Evolutionary conservation across 92 coral and sea anemone species (phyloP).

Genomic region (Phenganax marumi): DNA sequence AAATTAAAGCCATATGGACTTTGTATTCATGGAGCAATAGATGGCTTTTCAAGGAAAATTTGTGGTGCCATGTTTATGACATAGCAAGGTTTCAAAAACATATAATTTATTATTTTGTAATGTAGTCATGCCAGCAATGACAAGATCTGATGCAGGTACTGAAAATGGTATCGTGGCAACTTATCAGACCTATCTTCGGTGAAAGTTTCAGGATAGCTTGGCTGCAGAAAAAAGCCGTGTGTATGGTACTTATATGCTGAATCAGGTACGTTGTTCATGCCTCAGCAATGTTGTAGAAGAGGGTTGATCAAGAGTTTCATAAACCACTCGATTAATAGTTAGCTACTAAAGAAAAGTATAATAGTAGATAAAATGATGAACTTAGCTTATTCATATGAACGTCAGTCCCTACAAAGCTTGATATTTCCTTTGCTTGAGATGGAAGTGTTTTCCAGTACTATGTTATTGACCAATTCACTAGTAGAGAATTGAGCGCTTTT

Average conservation of each 20-base stretch:
- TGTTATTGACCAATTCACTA: background rate
- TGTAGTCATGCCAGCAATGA: conserved; percentile 60
- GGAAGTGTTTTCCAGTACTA: background rate
- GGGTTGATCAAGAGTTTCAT: no score
- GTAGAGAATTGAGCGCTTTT: conserved; percentile 58
- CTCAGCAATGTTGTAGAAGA: no score
- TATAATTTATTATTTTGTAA: conserved; percentile 12
- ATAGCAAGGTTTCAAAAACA: conserved; percentile 38
- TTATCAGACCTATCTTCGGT: conserved; percentile 57
- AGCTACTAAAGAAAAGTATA: no score
- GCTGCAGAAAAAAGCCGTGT: conserved; percentile 56
- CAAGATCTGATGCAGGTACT: conserved; percentile 60
- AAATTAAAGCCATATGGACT: conserved; percentile 60
- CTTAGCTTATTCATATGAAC: background rate
- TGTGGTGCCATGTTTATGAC: conserved; percentile 58
- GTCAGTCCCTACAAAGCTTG: background rate
- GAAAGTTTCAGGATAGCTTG: conserved; percentile 47
- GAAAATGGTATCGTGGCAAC: conserved; percentile 64
- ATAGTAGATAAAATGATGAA: no score
- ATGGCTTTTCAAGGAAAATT: conserved; percentile 54
- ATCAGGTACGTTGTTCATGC: conserved; percentile 50
- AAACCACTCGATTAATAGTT: background rate
- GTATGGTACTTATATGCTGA: conserved; percentile 51
- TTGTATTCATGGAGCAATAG: conserved; percentile 59
- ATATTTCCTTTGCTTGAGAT: background rate